Base-by-base conservation (phyloP, 1,140 invertebrate genomes). In the Atta cephalotes region DNA sequence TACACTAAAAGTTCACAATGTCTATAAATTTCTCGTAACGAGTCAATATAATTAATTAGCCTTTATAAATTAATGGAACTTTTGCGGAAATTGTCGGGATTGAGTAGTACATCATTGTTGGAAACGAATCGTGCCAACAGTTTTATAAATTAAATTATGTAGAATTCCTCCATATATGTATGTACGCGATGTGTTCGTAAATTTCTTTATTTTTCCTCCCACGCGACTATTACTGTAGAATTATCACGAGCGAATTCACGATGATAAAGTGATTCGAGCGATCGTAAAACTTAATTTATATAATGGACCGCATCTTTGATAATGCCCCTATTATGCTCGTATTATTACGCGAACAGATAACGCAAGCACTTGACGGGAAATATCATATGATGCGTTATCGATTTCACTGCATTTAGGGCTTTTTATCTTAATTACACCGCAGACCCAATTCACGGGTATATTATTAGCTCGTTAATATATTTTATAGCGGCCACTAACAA, bases 381-480 rank as follows among this genome's bases (percentile, higher is more conserved):
- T 63, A 88, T 82, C 74, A 58, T 25, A 25, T 70, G 79, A 81
- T 70, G 60, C 39, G 72, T 85, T 86, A 86, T 88, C 82, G 87
- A 85, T 88, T 74, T 80, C 77, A 71, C 39, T 81, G 68, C 66
- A 58, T 84, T 74, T 82, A 14, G 31, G 79, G 68, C 77, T 65
- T 87, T 88, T 86, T 81, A 81, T 84, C 77, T 91, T 85, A 72
- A 79, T 90, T 90, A 88, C 62, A 78, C 65, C 62, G 74, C 56
- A 16, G 28, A 28, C 71, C 56, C 66, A 70, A 58, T 53, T 71
- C 51, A 39, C 58, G 58, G 79, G 62, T 77, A 70, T 70, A 86
- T 91, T 91, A 90, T 88, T 87, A 60, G 87, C 51, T 81, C 65
- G 80, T 88, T 90, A 90, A 91, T 90, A 51, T 53, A 62, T 85